Base-by-base conservation (phyloP, 2,888 invertebrate species). In the Glyphotaelius pellucidus region DNA sequence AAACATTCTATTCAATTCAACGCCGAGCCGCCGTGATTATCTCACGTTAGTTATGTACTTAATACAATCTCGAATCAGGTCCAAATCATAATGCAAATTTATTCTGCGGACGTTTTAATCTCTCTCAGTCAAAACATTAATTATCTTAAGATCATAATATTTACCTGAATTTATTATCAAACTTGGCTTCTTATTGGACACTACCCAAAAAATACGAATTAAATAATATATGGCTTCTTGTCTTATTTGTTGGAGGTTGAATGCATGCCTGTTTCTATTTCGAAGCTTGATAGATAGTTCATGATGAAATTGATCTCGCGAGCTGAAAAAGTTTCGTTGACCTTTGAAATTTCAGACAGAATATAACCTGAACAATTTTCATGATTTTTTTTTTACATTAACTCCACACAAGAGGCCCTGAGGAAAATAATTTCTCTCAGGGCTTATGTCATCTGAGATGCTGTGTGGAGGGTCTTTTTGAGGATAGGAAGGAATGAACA, bases 1-100 rank as follows among this genome's bases (percentile, higher is more conserved):
- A 81, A 32, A 81, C 32, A 31, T 81, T 81, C 32, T 81, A 81
- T 32, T 32, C 31, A 81, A 81, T 81, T 32, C 81, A 32, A 15
- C 15, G 30, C 30, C 31, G 80, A 31, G 15, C n/a, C 81, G 14
- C 19, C 5, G 81, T 31, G 81, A 32, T 81, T 81, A 31, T 81
- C 81, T 81, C 81, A 31, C 81, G 81, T 81, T 81, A 14, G 32
- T 81, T 81, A 67, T 25, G 67, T n/a, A 67, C n/a, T 67, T 67
- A 67, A 67, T 67, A 7, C 67, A 67, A 67, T 25, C 67, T 67
- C 67, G 67, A 67, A 67, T 67, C 67, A n/a, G 67, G 25, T 67
- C 25, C 67, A 67, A 67, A 67, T 67, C 9, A 67, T 67, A 67
- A 67, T n/a, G 67, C 67, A 67, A n/a, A 67, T n/a, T 67, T n/a